Evolutionary conservation across 2,888 invertebrate genomes (phyloP).

Genomic region (Tinea pellionella): DNA sequence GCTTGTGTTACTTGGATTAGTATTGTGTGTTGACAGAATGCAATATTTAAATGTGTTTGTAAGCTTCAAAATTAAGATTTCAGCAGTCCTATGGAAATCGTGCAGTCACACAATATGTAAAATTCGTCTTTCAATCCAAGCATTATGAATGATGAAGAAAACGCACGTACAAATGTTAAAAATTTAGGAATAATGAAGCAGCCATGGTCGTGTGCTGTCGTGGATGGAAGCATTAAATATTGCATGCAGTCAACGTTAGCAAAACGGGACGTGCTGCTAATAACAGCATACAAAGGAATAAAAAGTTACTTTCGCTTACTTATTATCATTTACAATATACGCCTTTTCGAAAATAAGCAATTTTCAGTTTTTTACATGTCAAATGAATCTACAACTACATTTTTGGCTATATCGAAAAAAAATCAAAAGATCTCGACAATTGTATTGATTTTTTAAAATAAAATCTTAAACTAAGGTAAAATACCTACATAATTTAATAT

Average conservation of each 20-base stretch:
- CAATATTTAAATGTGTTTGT: slow-evolving; percentile 61
- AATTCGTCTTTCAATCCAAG: not conserved
- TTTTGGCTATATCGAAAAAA: too few relatives aligned
- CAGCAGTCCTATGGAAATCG: not conserved
- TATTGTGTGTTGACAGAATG: slow-evolving; percentile 62
- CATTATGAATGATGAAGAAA: not conserved
- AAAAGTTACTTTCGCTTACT: not conserved
- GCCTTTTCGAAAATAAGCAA: not conserved
- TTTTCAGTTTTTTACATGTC: not conserved
- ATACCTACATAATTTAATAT: too few relatives aligned
- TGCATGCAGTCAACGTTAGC: slow-evolving; percentile 68
- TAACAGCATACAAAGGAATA: slow-evolving; percentile 13
- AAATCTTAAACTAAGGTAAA: too few relatives aligned
- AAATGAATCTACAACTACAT: too few relatives aligned
- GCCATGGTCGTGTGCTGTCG: slow-evolving; percentile 42
- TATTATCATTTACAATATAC: not conserved
- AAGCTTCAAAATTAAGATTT: not conserved
- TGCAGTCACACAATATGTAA: not conserved
- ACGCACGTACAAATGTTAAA: not conserved
- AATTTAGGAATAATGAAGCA: slow-evolving; percentile 37
- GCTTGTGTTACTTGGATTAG: slow-evolving; percentile 46
- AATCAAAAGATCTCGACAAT: too few relatives aligned
- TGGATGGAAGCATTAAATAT: slow-evolving; percentile 63
- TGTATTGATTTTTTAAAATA: too few relatives aligned
- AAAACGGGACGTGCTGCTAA: slow-evolving; percentile 60